A percentile compares a stretch with the other conserved stretches of the same genome.
Conservation (phyloP, 2,113 vertebrate genomes). For the Cephalopholis sonnerati region DNA sequence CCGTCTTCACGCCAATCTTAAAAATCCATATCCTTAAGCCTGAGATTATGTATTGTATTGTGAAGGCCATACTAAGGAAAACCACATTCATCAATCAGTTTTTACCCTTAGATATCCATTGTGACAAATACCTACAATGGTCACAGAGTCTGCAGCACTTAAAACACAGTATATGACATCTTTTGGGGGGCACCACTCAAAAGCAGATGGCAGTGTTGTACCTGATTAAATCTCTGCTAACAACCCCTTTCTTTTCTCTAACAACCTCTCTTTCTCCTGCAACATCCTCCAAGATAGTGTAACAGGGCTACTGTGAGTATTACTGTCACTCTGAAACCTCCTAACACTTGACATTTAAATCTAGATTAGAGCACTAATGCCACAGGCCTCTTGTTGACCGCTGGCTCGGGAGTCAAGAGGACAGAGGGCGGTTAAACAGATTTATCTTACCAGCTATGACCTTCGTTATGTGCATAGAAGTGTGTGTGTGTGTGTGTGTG, state of each 20-base stretch:
- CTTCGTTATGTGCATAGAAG: slow-evolving; percentile 2
- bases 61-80: too few relatives aligned
- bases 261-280: slow-evolving; percentile 22
- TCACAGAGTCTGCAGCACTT: neutral
- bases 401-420: slow-evolving; percentile 1
- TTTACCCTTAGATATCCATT: neutral
- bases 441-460: slow-evolving; percentile 46
- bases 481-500: neutral
- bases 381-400: neutral
- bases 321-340: slow-evolving; percentile 40
- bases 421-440: slow-evolving; percentile 37
- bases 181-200: neutral
- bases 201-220: slow-evolving; percentile 7
- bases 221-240: slow-evolving; percentile 17
- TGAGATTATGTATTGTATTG: too few relatives aligned
- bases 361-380: slow-evolving; percentile 14
- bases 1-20: too few relatives aligned
- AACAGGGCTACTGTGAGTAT: slow-evolving; percentile 10
- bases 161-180: neutral
- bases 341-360: slow-evolving; percentile 28
- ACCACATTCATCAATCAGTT: neutral
- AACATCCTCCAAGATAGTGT: slow-evolving; percentile 8
- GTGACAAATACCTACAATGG: neutral
- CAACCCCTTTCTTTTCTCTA: slow-evolving; percentile 1
- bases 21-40: too few relatives aligned